Evolutionary conservation across 2,888 invertebrate species (phyloP), one percentile per base, ranked within the genome.

Genomic region (Lycaena phlaeas): DNA sequence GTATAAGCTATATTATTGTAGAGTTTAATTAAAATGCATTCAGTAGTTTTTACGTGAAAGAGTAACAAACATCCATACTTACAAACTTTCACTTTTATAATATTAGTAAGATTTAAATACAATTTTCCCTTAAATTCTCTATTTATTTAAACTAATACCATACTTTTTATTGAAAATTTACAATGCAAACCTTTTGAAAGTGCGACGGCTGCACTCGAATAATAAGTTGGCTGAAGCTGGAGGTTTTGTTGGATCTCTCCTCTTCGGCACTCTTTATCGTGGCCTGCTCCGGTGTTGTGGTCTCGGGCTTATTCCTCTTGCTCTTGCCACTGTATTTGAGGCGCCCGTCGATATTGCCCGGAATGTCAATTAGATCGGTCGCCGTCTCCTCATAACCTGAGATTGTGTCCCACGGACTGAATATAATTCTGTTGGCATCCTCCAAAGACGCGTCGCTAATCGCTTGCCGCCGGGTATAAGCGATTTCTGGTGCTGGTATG

Each of bases 361-460:
- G 79, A 64, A 82, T 74, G 64, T 81, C 81, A 68, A 78, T 70
- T 56, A 81, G 67, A 61, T 79, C 79, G 53, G 81, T 82, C 48
- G 68, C 78, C 27, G 73, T 56, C 43, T 79, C 79, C 49, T 79
- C 84, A 64, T 67, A 81, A 27, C 78, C 75, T 41, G 81, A 72
- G 59, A 82, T 70, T 59, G 84, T 63, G 49, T 84, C 82, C 84
- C 84, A 84, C 38, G 84, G 84, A 65, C 82, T 84, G 66, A 84
- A 84, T 74, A 84, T 84, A 65, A 84, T 84, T 72, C 79, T 78
- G 68, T 84, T 84, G 60, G 79, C 84, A 63, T 84, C 79, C 65
- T 84, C 84, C 44, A 84, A 69, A 41, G 81, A 82, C 46, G 78
- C 61, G 61, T 82, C 81, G 48, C 68, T 68, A 66, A 74, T 71